Evolutionary conservation across 2,797 vertebrate species (phyloP), one percentile per base, ranked within the genome.

Genomic region (Spinus pinus): DNA sequence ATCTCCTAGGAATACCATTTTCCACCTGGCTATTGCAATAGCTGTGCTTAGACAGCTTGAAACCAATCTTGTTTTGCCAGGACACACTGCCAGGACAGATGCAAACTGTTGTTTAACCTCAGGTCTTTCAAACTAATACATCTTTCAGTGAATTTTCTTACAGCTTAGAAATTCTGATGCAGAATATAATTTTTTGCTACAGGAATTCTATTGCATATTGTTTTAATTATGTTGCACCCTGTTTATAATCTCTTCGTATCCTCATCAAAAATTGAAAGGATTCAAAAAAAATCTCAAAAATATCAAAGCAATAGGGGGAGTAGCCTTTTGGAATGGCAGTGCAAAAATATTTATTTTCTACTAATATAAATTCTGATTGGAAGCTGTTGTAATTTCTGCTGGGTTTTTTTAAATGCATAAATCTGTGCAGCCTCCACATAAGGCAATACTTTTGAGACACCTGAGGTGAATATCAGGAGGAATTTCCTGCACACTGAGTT

Each of bases 11-110:
- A 82, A 81, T 67, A 31, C 14, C 0, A 77, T 75, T 93, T 85
- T 39, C 51, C n/a, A 61, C 24, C 8, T 89, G 39, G 50, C 10
- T 90, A 41, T 83, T 85, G 56, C 71, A 91, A 50, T 84, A 94
- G 47, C 14, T 84, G 14, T 51, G 21, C n/a, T 85, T 86, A 71
- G 46, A 23, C 49, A 67, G 24, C 21, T 78, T 81, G 54, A 95
- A 79, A 67, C 27, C 64, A 28, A 35, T 72, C 86, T 71, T 74
- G 20, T 28, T 78, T 86, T 6, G 9, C 23, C 24, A 77, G 13
- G 27, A 19, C 16, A 8, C 56, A 62, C 37, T 84, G 37, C 25
- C 37, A 70, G 33, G 41, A 79, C 17, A 73, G 37, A 94, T 25
- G 9, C 6, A 93, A 94, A 62, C 37, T 92, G 51, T 66, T 74